Percentiles rank a stretch among this genome's conserved stretches.
phyloP scores from a whole-genome alignment of 2,888 invertebrate genomes.

The Amphiduros pacificus region DNA sequence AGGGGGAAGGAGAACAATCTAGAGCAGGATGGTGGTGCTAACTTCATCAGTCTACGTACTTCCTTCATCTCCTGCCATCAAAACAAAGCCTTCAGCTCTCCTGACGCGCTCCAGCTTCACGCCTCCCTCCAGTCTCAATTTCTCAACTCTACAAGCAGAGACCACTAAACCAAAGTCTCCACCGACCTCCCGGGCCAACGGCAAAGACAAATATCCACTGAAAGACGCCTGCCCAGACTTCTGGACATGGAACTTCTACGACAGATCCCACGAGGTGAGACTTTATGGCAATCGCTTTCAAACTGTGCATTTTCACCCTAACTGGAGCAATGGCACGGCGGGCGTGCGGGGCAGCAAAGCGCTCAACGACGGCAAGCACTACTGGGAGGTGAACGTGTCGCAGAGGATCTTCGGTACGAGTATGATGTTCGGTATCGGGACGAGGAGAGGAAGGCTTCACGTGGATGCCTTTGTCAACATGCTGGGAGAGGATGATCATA shows the following conservation, averaged over 20 bases:
- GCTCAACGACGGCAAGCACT: constrained; percentile 67
- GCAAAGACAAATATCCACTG: too few relatives aligned
- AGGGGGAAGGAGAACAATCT: too few relatives aligned
- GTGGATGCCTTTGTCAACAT: constrained; percentile 72
- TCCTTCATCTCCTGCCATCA: too few relatives aligned
- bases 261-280: constrained; percentile 65
- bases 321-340: constrained; percentile 76
- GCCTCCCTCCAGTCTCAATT: too few relatives aligned
- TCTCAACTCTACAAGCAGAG: too few relatives aligned
- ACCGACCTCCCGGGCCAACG: too few relatives aligned
- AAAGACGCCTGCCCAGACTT: constrained; percentile 67
- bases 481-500: constrained; percentile 71
- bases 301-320: constrained; percentile 74
- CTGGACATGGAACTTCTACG: constrained; percentile 71
- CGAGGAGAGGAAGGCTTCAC: constrained; percentile 66
- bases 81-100: too few relatives aligned
- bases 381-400: constrained; percentile 70
- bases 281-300: constrained; percentile 59
- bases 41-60: too few relatives aligned
- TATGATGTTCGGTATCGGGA: constrained; percentile 77
- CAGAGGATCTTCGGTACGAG: constrained; percentile 74
- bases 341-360: constrained; percentile 70
- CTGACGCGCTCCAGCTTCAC: too few relatives aligned
- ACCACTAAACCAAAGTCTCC: too few relatives aligned
- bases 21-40: too few relatives aligned